Conservation (phyloP, 2,113 vertebrate genomes). For the Tetrao urogallus region DNA sequence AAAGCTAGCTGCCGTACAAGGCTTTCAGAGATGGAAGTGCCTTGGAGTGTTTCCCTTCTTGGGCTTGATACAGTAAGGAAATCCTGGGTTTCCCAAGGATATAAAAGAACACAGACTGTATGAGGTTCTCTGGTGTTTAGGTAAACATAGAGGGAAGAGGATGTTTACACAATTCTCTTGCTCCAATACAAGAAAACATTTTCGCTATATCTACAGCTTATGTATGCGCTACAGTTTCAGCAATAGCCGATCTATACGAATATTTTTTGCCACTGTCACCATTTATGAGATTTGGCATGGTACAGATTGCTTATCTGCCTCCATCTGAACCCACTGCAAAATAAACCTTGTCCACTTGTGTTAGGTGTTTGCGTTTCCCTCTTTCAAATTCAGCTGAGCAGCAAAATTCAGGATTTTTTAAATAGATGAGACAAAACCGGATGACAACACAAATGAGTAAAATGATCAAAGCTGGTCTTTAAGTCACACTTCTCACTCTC, state of each 20-base stretch:
- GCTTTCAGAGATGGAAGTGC: background rate
- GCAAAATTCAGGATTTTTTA: background rate
- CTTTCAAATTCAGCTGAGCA: background rate
- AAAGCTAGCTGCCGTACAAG: slow-evolving; percentile 51
- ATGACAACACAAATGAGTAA: background rate
- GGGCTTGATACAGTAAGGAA: slow-evolving; percentile 32
- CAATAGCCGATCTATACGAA: background rate
- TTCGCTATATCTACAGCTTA: background rate
- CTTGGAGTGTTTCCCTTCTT: slow-evolving; percentile 39
- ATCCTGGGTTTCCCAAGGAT: slow-evolving; percentile 13
- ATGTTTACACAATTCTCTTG: background rate
- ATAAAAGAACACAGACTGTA: background rate
- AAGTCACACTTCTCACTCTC: background rate
- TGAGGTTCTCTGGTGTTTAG: background rate
- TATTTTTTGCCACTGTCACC: background rate
- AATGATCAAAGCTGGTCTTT: background rate
- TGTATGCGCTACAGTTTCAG: fast-evolving
- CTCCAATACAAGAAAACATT: background rate
- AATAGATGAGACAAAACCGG: background rate
- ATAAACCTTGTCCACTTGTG: fast-evolving
- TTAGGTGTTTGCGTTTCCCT: fast-evolving
- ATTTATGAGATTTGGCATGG: background rate
- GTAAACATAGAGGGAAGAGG: background rate
- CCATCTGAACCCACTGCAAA: background rate
- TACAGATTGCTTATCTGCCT: background rate